These are phyloP conservation scores for Eucera pruinosa DNA, from an alignment of 2,888 invertebrate species.

Conservation along the genomic window DNA sequence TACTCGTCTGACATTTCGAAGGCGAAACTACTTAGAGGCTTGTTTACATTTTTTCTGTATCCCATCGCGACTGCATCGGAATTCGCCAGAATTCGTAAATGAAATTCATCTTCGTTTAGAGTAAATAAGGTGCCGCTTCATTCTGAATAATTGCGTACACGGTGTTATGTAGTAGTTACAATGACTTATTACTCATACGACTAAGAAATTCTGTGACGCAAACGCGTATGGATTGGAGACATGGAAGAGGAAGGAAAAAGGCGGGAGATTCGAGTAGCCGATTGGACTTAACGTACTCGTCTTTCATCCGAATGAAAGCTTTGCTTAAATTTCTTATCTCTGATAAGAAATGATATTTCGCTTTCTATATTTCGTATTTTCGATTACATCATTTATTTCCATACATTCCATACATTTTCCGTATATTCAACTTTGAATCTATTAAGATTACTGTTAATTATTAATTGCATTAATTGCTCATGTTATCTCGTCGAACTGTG, in stretches of 20 bases:
- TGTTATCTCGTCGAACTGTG: neutral
- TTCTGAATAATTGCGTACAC: no score
- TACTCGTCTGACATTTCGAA: neutral
- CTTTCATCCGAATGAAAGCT: neutral
- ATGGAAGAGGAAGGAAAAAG: slow-evolving; percentile 46
- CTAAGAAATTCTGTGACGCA: slow-evolving; percentile 28
- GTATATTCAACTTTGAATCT: neutral
- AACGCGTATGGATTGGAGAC: slow-evolving; percentile 20
- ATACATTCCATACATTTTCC: neutral
- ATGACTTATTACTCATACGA: slow-evolving; percentile 27
- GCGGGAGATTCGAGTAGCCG: slow-evolving; percentile 47
- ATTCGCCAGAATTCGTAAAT: neutral
- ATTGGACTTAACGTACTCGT: neutral
- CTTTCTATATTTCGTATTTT: neutral
- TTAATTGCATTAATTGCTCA: slow-evolving; percentile 2
- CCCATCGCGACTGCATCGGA: neutral
- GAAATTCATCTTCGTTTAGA: neutral
- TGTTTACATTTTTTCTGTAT: slow-evolving; percentile 1
- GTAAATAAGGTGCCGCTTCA: slow-evolving; percentile 12
- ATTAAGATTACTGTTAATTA: neutral
- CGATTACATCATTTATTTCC: neutral
- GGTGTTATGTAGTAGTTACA: slow-evolving; percentile 32
- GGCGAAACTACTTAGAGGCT: neutral
- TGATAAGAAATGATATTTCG: neutral
- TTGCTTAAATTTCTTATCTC: neutral